Conservation (phyloP, 2,113 vertebrate species). For the Arenaria interpres region DNA sequence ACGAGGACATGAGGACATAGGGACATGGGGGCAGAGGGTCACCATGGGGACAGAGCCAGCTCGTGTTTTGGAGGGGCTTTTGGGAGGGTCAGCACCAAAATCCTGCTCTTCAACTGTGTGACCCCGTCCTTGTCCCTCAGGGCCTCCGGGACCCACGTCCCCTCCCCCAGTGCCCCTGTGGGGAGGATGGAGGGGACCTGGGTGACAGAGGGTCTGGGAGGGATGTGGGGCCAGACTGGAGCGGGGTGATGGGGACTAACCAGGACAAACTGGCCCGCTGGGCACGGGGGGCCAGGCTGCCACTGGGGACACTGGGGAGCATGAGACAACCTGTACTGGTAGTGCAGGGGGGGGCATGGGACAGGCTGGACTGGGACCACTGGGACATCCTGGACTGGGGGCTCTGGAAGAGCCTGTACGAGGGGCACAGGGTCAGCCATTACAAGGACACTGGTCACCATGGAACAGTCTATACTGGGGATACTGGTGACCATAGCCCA, state of each 20-base stretch:
- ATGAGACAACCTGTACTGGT: not conserved
- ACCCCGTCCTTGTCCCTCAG: not conserved
- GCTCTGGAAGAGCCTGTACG: not conserved
- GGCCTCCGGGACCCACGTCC: not conserved
- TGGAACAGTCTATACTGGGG: no score
- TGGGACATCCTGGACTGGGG: not conserved
- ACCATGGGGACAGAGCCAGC: not conserved
- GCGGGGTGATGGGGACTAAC: not conserved
- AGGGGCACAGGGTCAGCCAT: no score
- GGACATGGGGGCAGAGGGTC: not conserved
- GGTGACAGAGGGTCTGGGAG: not conserved
- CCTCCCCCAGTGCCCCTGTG: not conserved
- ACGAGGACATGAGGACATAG: no score
- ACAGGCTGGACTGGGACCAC: not conserved
- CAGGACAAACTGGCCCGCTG: not conserved
- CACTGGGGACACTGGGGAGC: not conserved
- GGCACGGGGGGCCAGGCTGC: not conserved
- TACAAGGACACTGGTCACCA: not conserved
- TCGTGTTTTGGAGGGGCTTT: not conserved
- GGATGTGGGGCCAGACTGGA: not conserved
- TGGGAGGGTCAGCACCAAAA: not conserved
- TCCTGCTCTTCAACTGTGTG: no score
- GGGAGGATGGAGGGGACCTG: not conserved
- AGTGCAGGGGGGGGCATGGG: not conserved
- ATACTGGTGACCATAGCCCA: not conserved